These are phyloP conservation scores for Neopelma chrysocephalum DNA, from an alignment of 2,797 vertebrate species.

Conservation along the genomic window DNA sequence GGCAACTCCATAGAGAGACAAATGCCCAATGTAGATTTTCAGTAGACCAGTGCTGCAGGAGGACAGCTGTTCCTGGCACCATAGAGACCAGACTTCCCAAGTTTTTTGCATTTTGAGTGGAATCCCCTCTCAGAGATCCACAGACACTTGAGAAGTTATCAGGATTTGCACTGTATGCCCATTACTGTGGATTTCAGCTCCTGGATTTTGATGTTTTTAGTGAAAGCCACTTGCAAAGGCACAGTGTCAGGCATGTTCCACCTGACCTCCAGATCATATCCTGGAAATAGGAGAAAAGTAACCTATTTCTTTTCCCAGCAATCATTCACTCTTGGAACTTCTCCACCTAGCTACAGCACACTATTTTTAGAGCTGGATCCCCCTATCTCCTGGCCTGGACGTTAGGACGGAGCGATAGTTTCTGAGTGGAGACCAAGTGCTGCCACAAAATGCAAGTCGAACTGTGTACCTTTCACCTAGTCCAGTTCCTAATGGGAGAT, in stretches of 20 bases:
- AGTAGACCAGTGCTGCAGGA: neutral
- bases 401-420: neutral
- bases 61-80: neutral
- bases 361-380: slow-evolving; percentile 47
- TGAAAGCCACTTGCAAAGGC: neutral
- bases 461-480: neutral
- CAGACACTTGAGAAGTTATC: neutral
- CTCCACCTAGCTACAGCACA: neutral
- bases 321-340: neutral
- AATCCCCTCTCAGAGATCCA: neutral
- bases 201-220: neutral
- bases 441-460: neutral
- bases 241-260: neutral
- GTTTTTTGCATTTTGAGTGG: neutral
- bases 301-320: neutral
- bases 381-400: neutral
- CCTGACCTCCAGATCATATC: neutral
- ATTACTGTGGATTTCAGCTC: neutral
- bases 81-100: neutral
- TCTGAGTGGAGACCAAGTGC: neutral
- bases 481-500: neutral
- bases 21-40: rapidly evolving
- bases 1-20: no score
- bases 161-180: neutral
- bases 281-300: neutral